Evolutionary conservation across 2,797 vertebrate genomes (phyloP).

Genomic region (Parambassis ranga): DNA sequence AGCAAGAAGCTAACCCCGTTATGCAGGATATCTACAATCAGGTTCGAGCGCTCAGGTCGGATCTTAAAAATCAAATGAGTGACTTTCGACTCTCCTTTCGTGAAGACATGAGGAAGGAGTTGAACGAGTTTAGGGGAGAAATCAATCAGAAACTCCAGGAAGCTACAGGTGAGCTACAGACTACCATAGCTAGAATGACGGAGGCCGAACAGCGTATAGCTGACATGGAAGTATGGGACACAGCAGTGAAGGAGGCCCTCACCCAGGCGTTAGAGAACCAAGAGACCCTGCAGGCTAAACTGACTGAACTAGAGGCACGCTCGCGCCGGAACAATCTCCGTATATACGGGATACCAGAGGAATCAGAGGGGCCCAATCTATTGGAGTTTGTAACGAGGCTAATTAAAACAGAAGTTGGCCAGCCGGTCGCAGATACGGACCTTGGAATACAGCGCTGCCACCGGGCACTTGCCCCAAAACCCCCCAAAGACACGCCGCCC

Average conservation of each 20-base stretch:
- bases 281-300: not conserved
- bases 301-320: not conserved
- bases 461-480: not conserved
- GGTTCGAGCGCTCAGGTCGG: too few species aligned
- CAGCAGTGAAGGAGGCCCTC: not conserved
- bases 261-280: not conserved
- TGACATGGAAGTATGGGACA: not conserved
- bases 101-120: too few species aligned
- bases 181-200: not conserved
- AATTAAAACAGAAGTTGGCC: slow-evolving; percentile 11
- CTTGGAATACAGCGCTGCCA: slow-evolving; percentile 22
- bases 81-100: too few species aligned
- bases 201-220: not conserved
- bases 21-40: too few species aligned
- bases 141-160: too few species aligned
- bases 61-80: too few species aligned
- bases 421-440: not conserved
- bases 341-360: not conserved
- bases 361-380: not conserved
- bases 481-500: too few species aligned
- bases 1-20: too few species aligned
- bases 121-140: too few species aligned
- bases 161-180: not conserved
- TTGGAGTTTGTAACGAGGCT: slow-evolving; percentile 1
- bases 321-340: not conserved